phyloP scores from a whole-genome alignment of 2,113 vertebrate genomes.

The Sporophila hypoxantha region DNA sequence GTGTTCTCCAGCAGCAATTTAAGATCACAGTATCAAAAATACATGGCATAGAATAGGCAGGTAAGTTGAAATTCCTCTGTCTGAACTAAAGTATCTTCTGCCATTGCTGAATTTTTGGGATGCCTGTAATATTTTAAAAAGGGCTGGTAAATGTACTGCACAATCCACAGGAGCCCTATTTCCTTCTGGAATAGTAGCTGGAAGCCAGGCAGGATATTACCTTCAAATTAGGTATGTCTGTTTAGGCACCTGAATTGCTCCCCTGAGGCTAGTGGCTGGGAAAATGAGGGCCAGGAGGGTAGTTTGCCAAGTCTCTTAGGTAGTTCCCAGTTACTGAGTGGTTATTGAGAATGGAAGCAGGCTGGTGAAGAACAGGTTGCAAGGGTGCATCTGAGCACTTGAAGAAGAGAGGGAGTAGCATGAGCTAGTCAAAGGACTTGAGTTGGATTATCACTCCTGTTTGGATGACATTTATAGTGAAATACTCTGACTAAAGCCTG shows the following conservation, averaged over 20 bases:
- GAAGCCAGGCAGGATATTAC: neutral
- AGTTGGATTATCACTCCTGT: neutral
- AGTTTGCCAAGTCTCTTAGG: neutral
- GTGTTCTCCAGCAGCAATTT: neutral
- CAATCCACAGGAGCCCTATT: neutral
- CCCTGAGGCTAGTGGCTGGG: neutral
- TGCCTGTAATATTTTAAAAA: neutral
- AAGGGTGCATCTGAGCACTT: neutral
- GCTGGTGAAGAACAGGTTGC: neutral
- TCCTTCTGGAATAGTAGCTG: neutral
- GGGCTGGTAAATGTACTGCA: neutral
- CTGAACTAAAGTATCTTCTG: neutral
- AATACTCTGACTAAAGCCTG: neutral
- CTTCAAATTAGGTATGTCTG: neutral
- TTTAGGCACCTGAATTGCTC: neutral
- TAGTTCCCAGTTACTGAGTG: neutral
- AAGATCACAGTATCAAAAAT: neutral
- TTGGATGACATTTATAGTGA: neutral
- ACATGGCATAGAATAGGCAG: neutral
- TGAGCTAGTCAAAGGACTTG: neutral
- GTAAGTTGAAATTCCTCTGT: neutral
- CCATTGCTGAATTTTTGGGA: neutral
- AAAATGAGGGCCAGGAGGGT: neutral
- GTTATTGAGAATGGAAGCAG: neutral
- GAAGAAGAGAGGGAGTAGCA: neutral